phyloP scores from a whole-genome alignment of 2,113 vertebrate species.

The Neoarius graeffei region DNA sequence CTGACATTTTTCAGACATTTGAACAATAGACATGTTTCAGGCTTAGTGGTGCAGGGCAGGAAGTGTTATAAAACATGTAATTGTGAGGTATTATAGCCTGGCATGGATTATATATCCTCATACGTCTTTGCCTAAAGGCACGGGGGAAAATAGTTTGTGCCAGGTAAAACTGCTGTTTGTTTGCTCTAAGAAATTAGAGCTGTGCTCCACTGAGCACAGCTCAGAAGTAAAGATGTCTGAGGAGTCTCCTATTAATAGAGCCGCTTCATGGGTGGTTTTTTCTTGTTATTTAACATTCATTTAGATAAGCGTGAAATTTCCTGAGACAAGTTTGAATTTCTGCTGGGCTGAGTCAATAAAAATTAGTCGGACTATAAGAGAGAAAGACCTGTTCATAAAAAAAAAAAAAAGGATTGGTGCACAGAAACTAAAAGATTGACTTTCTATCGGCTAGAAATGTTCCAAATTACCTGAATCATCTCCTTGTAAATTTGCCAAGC shows the following conservation, averaged over 20 bases:
- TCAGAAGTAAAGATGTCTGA: constrained; percentile 9
- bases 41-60: not conserved
- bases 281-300: constrained; percentile 10
- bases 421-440: not conserved
- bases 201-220: constrained; percentile 9
- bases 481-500: constrained; percentile 1
- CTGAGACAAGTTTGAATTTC: not conserved
- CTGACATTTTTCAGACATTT: not conserved
- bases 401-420: not conserved
- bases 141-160: constrained; percentile 20
- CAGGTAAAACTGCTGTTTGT: constrained; percentile 17
- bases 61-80: constrained; percentile 8
- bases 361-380: not conserved
- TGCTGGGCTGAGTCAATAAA: not conserved
- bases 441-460: not conserved
- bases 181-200: constrained; percentile 23
- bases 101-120: constrained; percentile 12
- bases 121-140: constrained; percentile 2
- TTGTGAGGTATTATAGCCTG: constrained; percentile 21
- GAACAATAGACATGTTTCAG: not conserved
- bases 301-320: not conserved
- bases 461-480: not conserved
- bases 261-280: not conserved
- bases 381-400: not conserved
- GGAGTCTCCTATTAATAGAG: not conserved